A percentile compares a stretch with the other conserved stretches of the same genome.
phyloP scores from a whole-genome alignment of 2,888 invertebrate genomes.

The Euphydryas editha region DNA sequence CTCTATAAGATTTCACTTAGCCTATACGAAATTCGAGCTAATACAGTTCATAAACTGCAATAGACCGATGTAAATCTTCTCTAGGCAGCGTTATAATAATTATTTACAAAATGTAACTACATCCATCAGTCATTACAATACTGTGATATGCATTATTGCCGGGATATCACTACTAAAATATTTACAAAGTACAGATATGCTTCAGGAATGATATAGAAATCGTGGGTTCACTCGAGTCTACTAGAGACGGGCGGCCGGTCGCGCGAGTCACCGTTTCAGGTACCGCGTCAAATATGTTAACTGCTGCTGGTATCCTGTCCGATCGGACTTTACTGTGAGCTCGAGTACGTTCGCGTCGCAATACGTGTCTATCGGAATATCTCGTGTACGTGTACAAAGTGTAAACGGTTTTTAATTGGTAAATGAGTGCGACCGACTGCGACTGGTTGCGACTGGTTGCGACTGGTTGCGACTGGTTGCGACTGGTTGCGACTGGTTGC shows the following conservation, averaged over 20 bases:
- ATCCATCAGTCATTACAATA: slow-evolving; percentile 73
- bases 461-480: no score
- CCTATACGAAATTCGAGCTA: slow-evolving; percentile 43
- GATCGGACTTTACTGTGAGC: no score
- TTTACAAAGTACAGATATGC: slow-evolving; percentile 34
- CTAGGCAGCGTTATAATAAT: slow-evolving; percentile 52
- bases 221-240: slow-evolving; percentile 32
- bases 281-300: slow-evolving; percentile 27
- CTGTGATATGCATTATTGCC: slow-evolving; percentile 81
- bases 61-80: slow-evolving; percentile 31
- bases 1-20: slow-evolving; percentile 45
- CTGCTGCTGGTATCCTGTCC: slow-evolving; percentile 13
- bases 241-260: slow-evolving; percentile 16
- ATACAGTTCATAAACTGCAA: slow-evolving; percentile 33
- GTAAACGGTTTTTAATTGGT: slow-evolving; percentile 12
- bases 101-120: slow-evolving; percentile 62
- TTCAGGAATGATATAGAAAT: slow-evolving; percentile 24
- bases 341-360: no score
- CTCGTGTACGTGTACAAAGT: slow-evolving; percentile 10
- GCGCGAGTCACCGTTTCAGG: background rate
- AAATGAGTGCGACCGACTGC: slow-evolving; percentile 6
- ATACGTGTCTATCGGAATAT: slow-evolving; percentile 6
- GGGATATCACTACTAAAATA: slow-evolving; percentile 65
- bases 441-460: background rate
- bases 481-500: no score